Conservation (phyloP, 2,888 invertebrate species). For the Heliconius aoede region DNA sequence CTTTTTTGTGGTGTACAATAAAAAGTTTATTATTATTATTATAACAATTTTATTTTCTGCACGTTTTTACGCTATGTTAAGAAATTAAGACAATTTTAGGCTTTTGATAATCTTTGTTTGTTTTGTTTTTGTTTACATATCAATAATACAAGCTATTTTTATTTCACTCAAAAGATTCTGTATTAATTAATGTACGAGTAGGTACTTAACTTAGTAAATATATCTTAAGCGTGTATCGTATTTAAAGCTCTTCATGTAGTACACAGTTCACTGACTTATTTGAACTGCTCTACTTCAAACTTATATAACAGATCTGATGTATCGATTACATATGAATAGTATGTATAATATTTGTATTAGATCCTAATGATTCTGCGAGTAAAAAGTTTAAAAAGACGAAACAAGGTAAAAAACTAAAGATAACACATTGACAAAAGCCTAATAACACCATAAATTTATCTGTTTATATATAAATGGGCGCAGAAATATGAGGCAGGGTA, state of each 20-base stretch:
- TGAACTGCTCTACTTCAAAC: neutral
- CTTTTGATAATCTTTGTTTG: neutral
- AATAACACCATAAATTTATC: too few species aligned
- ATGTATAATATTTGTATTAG: neutral
- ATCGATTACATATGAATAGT: constrained; percentile 9
- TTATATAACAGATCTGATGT: neutral
- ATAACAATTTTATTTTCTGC: neutral
- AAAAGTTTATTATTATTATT: neutral
- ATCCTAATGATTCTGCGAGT: too few species aligned
- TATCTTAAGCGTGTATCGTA: neutral
- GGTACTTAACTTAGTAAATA: too few species aligned
- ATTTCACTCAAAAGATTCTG: neutral
- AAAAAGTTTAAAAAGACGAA: too few species aligned
- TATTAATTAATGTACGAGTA: neutral
- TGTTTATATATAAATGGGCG: too few species aligned
- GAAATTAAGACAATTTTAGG: neutral
- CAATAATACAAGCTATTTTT: neutral
- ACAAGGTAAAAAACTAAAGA: too few species aligned
- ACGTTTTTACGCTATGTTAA: neutral
- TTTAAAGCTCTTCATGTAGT: neutral
- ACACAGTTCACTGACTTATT: constrained; percentile 13
- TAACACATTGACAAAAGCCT: too few species aligned
- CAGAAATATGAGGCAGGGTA: too few species aligned
- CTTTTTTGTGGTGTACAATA: too few species aligned
- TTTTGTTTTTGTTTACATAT: neutral